A percentile compares a stretch with the other conserved stretches of the same genome.
Evolutionary conservation across 2,888 invertebrate genomes (phyloP).

Genomic region (Cataglyphis albicans): DNA sequence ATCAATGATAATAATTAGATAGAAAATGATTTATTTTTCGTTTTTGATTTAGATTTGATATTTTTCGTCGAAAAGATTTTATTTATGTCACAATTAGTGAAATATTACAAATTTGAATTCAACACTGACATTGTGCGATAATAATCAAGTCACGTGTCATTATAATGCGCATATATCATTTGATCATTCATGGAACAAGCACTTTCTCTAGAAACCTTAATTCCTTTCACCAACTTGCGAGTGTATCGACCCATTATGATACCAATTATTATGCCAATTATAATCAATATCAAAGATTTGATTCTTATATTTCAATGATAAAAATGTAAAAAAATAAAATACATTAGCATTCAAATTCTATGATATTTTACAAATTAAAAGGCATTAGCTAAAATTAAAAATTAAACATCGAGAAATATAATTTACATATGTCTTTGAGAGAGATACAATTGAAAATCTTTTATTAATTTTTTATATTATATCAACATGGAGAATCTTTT

Average conservation of each 20-base stretch:
- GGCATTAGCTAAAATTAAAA: neutral
- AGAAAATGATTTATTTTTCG: neutral
- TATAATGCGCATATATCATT: neutral
- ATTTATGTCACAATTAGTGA: neutral
- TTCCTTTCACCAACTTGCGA: constrained; percentile 1
- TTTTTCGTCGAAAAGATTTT: neutral
- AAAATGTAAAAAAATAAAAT: neutral
- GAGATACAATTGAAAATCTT: neutral
- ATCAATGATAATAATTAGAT: too few species aligned
- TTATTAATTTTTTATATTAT: neutral
- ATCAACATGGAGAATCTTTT: neutral
- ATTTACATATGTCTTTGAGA: neutral
- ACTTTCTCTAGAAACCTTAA: constrained; percentile 47
- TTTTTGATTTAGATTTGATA: neutral
- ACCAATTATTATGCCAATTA: neutral
- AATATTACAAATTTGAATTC: neutral
- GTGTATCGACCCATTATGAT: neutral
- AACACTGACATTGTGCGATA: neutral
- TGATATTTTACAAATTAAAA: neutral
- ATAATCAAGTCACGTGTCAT: neutral
- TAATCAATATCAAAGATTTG: neutral
- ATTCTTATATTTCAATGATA: neutral
- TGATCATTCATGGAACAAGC: constrained; percentile 19
- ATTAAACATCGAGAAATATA: neutral
- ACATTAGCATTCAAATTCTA: neutral